Percentiles rank a stretch among this genome's conserved stretches.
Evolutionary conservation across 2,113 vertebrate genomes (phyloP).

Genomic region (Pagrus major): DNA sequence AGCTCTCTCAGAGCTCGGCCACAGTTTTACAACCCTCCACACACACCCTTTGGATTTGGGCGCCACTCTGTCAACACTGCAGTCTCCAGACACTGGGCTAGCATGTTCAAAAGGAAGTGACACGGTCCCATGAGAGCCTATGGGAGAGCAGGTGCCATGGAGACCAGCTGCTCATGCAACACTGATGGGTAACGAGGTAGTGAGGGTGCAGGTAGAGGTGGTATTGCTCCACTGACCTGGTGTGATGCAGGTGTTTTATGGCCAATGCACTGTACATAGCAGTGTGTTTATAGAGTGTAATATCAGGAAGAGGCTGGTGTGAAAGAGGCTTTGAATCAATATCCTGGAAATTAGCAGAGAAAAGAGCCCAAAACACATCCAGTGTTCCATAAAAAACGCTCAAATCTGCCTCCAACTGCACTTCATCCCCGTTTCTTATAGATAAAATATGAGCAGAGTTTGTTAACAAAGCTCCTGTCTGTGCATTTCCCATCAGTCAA

Average conservation of each 20-base stretch:
- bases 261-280: conserved; percentile 1
- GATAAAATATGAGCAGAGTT: background rate
- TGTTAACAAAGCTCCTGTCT: conserved; percentile 19
- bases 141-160: conserved; percentile 63
- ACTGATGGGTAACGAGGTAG: conserved; percentile 45
- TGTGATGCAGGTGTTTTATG: conserved; percentile 42
- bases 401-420: background rate
- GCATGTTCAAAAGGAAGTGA: conserved; percentile 15
- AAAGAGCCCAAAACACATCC: background rate
- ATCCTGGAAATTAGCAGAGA: conserved; percentile 19
- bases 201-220: conserved; percentile 40
- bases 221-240: conserved; percentile 18
- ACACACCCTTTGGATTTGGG: conserved; percentile 75
- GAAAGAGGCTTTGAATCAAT: conserved; percentile 38
- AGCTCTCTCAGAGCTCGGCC: conserved; percentile 39
- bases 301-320: conserved; percentile 52
- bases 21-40: conserved; percentile 76
- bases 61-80: conserved; percentile 79
- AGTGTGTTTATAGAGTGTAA: conserved; percentile 38
- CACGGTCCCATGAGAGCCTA: conserved; percentile 41
- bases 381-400: background rate
- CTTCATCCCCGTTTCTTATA: background rate
- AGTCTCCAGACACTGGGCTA: conserved; percentile 53
- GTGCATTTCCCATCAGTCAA: conserved; percentile 15
- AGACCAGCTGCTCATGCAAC: conserved; percentile 61